Evolutionary conservation across 2,797 vertebrate species (phyloP), one percentile per base, ranked within the genome.

Genomic region (Stomatorhinus walkeri): DNA sequence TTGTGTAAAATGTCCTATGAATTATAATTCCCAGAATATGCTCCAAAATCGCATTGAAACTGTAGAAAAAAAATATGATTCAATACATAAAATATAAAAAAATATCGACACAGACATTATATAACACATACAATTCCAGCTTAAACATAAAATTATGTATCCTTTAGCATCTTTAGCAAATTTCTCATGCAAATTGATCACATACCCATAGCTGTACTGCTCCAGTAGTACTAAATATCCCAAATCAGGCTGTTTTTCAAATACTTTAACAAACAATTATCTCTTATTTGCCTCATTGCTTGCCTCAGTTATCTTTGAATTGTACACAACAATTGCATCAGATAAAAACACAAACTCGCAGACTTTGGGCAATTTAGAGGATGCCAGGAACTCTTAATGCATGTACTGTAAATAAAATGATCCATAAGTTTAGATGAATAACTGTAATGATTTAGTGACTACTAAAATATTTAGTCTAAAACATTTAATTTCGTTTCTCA

Each of bases 241-340:
- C 22, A 24, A 24, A 68, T 72, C n/a, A 16, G 40, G n/a, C 61
- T 68, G 61, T 87, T 87, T 85, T 90, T 36, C 59, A 68, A 14
- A 88, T 68, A 91, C 92, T 94, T 94, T 79, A 94, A 89, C 51
- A 36, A 51, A 85, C 9, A 3, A 46, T 92, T 88, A 0, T 28
- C 92, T 94, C 93, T 94, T 93, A 94, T 92, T 92, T 91, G 93
- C 56, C 88, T 90, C 88, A 88, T 86, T 28, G n/a, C 89, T 91
- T 90, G 91, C 88, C 89, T 89, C 46, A 14, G 84, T 6, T 64
- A 89, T 83, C n/a, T 72, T 87, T 61, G 89, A 46, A 89, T 89
- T 92, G 92, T 90, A 91, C 93, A 90, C 87, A 89, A 87, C 89
- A 76, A 89, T 90, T 19, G 89, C 92, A 92, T 79, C 87, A 32